Base-by-base conservation (phyloP, 2,888 invertebrate genomes). In the Chymomyza fuscimana region DNA sequence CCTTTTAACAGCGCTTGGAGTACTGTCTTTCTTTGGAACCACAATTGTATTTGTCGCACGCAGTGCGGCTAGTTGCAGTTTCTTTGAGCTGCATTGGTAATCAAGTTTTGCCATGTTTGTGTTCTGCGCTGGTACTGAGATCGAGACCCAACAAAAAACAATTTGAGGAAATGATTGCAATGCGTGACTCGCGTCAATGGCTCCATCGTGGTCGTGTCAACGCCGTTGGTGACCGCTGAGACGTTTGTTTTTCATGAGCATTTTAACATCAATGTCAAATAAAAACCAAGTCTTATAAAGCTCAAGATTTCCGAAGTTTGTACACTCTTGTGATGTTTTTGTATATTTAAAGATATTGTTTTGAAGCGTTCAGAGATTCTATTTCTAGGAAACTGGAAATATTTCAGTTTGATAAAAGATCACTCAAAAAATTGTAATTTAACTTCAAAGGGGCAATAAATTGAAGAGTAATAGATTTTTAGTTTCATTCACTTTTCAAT, bases 121-220 rank as follows among this genome's bases (percentile, higher is more conserved):
- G 36, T 36, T 36, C 6, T 36, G 25, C 4, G 36, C 36, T 36
- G 6, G 40, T 46, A 46, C 40, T 12, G 40, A 46, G 40, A 46
- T 46, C 40, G 40, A 46, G 40, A 12, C 12, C 40, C 40, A 46
- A 46, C 40, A 16, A 67, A 67, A 67, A 67, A 67, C 63, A 67
- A 67, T 67, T 77, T 70, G 75, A 76, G 80, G 75, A 81, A 80
- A 80, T 61, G 73, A 63, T 71, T 74, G 66, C 83, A 79, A 72
- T 87, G 88, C 84, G 86, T 87, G 84, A 86, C 86, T 87, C 73
- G 86, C 66, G 80, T 80, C 51, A 59, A 64, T 71, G 70, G 66
- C 67, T 68, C 78, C 67, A 59, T 77, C 52, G 65, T 69, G 72
- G 72, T 83, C 84, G 75, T 81, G 82, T 77, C 81, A 76, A 54